These are phyloP conservation scores for Salvator merianae DNA, from an alignment of 2,113 vertebrate genomes.

Conservation along the genomic window DNA sequence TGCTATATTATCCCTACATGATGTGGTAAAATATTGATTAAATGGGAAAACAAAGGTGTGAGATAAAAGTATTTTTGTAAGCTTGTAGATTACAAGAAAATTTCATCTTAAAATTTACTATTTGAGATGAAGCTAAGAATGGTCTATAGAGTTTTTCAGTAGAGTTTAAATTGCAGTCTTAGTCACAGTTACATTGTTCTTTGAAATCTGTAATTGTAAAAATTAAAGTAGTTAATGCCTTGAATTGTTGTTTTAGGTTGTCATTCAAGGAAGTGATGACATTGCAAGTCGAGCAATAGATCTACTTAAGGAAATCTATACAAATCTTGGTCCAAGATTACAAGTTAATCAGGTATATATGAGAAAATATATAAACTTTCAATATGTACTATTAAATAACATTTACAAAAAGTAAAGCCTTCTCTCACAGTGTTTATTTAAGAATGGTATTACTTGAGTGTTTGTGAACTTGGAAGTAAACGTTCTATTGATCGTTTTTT, in stretches of 20 bases:
- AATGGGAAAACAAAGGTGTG: neutral
- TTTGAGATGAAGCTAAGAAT: neutral
- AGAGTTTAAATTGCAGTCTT: neutral
- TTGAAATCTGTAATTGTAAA: neutral
- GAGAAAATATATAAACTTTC: neutral
- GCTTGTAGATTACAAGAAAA: too few relatives aligned
- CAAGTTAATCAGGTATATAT: constrained; percentile 96
- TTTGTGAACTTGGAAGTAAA: neutral
- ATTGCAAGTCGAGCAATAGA: constrained; percentile 97
- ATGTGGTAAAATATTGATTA: neutral
- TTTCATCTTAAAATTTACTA: neutral
- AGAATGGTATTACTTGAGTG: neutral
- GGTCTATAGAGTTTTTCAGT: neutral
- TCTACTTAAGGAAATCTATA: constrained; percentile 98
- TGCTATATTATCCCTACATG: neutral
- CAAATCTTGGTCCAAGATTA: constrained; percentile 97
- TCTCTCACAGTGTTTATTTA: neutral
- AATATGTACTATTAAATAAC: neutral
- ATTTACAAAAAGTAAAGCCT: neutral
- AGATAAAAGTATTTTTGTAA: neutral
- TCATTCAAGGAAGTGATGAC: constrained; percentile 98
- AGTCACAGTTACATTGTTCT: neutral
- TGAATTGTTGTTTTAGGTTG: constrained; percentile 80
- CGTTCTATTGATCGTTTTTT: neutral
- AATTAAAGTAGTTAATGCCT: constrained; percentile 16